Evolutionary conservation across 35 echinoderm and acorn worm genomes (phyloP).

Genomic region (Hemicentrotus pulcherrimus): DNA sequence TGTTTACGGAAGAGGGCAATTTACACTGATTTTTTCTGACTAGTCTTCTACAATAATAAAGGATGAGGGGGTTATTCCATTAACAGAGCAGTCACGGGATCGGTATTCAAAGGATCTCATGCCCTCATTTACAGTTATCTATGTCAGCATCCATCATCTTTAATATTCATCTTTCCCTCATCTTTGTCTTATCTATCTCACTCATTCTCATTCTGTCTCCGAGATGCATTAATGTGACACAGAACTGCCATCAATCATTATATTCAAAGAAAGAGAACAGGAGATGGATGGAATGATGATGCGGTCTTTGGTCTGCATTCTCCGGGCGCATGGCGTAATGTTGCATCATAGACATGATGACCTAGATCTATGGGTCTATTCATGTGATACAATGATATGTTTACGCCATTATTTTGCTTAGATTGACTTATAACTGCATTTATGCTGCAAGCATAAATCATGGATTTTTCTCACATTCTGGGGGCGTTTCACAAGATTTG

Average conservation of each 20-base stretch:
- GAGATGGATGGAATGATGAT: background rate
- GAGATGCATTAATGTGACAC: background rate
- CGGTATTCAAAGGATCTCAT: background rate
- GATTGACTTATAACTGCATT: background rate
- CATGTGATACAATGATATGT: slow-evolving; percentile 2
- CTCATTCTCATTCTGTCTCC: background rate
- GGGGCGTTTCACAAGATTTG: too few species aligned
- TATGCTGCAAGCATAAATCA: too few species aligned
- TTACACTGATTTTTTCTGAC: background rate
- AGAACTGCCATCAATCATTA: background rate
- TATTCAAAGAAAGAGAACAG: background rate
- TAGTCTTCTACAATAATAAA: background rate
- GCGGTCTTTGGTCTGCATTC: background rate
- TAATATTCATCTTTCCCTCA: background rate
- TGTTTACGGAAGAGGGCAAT: background rate
- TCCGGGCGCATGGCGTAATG: background rate
- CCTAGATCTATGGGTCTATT: background rate
- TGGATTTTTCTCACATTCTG: too few species aligned
- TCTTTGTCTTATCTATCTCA: background rate
- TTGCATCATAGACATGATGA: background rate
- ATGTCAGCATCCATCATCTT: background rate
- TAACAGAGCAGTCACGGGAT: background rate
- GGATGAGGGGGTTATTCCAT: background rate
- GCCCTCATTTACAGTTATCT: background rate
- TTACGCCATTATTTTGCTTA: background rate